Base-by-base conservation (phyloP, 2,797 vertebrate species). In the Malacoraja senta region DNA sequence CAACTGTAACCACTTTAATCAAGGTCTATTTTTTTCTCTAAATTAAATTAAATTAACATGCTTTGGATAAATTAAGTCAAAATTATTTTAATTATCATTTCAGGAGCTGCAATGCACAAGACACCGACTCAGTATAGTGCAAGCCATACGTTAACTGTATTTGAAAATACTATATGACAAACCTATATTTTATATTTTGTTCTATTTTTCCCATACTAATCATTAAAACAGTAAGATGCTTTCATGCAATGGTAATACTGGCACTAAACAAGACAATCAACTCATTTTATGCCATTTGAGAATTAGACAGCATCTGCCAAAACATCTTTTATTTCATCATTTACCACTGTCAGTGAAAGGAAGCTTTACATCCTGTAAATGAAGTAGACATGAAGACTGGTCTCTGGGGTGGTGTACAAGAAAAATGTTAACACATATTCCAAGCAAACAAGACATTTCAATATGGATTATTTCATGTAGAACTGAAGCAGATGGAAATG, bases 301-400 rank as follows among this genome's bases (percentile, higher is more conserved):
- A 91, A 72, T 44, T 91, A n/a, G 32, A 71, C 32, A 91, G 35
- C 78, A 80, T 38, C 19, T 68, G 32, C 65, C 17, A 72, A 91
- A 72, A 91, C 88, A 91, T 71, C 65, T 91, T 91, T 26, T 3
- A 35, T 10, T 71, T 38, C 32, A 38, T 91, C 65, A 44, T 72
- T 91, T 91, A 91, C 83, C n/a, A 15, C 83, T 86, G 83, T 63
- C 83, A 86, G 83, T 72, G 35, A 91, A 91, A 91, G 65, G 21
- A 91, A 32, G n/a, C 88, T 91, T 71, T 38, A 91, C 8, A 71
- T 71, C 32, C 12, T 71, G 71, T 91, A 68, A 35, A 44, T 72
- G 32, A 35, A 29, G 72, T 2, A 91, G 88, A 91, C 32, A 71
- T 72, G 68, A 68, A 84, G 24, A 32, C 58, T 86, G 4, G 29